A percentile compares a stretch with the other conserved stretches of the same genome.
Evolutionary conservation across 1,140 invertebrate species (phyloP).

Genomic region (Dufourea novaeangliae): DNA sequence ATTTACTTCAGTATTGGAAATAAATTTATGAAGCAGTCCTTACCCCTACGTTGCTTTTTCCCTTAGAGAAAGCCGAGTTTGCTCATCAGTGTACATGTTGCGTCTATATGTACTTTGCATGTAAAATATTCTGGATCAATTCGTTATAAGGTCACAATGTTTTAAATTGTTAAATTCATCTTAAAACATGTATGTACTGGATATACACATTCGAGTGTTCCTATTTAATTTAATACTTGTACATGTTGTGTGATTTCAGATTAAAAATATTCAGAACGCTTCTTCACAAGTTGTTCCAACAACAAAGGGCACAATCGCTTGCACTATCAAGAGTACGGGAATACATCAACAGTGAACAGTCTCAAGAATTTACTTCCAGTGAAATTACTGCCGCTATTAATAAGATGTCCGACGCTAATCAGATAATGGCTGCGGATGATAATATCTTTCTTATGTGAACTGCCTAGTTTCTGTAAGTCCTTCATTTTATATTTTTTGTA

Average conservation of each 20-base stretch:
- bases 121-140: too few relatives aligned
- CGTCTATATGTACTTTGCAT: too few relatives aligned
- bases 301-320: conserved; percentile 87
- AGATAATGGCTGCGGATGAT: conserved; percentile 94
- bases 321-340: conserved; percentile 83
- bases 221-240: too few relatives aligned
- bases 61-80: too few relatives aligned
- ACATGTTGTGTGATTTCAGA: conserved; percentile 76
- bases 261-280: conserved; percentile 85
- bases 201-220: too few relatives aligned
- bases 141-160: too few relatives aligned
- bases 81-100: too few relatives aligned
- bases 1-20: too few relatives aligned
- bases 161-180: too few relatives aligned
- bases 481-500: conserved; percentile 22
- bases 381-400: conserved; percentile 91
- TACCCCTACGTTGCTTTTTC: too few relatives aligned
- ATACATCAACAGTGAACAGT: conserved; percentile 84
- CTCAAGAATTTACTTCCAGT: conserved; percentile 84
- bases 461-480: conserved; percentile 12
- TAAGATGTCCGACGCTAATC: conserved; percentile 93
- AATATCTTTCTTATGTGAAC: conserved; percentile 93
- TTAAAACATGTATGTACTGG: not conserved
- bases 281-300: conserved; percentile 86
- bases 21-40: too few relatives aligned